A percentile compares a stretch with the other conserved stretches of the same genome.
Conservation (phyloP, 2,888 invertebrate species). For the Chydorus sphaericus region DNA sequence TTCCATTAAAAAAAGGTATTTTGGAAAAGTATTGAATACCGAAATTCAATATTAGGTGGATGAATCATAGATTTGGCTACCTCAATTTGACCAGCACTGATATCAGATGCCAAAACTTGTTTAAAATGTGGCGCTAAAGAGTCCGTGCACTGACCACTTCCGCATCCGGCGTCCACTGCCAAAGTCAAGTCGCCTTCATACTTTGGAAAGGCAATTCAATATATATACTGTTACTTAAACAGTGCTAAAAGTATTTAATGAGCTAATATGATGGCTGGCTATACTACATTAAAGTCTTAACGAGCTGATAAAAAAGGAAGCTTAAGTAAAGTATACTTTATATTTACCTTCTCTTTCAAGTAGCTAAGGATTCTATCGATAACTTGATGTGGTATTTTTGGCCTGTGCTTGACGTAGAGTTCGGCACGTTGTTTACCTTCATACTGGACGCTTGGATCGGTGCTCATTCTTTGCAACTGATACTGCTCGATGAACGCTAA, state of each 20-base stretch:
- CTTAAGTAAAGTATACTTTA: not conserved
- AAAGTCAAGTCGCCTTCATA: conserved; percentile 3
- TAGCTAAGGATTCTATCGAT: conserved; percentile 19
- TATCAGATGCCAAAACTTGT: conserved; percentile 4
- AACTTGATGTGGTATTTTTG: conserved; percentile 19
- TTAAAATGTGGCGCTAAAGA: conserved; percentile 1
- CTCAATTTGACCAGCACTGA: conserved; percentile 1
- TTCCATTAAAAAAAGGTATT: not conserved
- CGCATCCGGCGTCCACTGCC: conserved; percentile 4
- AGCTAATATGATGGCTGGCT: too few species aligned
- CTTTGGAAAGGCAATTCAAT: not conserved
- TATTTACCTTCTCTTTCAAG: conserved; percentile 20
- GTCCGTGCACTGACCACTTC: conserved; percentile 1
- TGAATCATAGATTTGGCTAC: not conserved
- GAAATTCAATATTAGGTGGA: not conserved
- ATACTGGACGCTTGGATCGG: too few species aligned
- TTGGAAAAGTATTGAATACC: not conserved
- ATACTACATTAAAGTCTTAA: too few species aligned
- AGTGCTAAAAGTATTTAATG: too few species aligned
- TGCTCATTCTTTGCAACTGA: too few species aligned
- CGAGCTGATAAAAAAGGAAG: too few species aligned
- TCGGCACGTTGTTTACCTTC: conserved; percentile 20
- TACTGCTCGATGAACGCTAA: too few species aligned
- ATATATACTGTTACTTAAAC: too few species aligned
- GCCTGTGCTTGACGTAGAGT: conserved; percentile 21